Percentiles rank a stretch among this genome's conserved stretches.
phyloP scores from a whole-genome alignment of 2,113 vertebrate genomes.

The Eupsittula cactorum region DNA sequence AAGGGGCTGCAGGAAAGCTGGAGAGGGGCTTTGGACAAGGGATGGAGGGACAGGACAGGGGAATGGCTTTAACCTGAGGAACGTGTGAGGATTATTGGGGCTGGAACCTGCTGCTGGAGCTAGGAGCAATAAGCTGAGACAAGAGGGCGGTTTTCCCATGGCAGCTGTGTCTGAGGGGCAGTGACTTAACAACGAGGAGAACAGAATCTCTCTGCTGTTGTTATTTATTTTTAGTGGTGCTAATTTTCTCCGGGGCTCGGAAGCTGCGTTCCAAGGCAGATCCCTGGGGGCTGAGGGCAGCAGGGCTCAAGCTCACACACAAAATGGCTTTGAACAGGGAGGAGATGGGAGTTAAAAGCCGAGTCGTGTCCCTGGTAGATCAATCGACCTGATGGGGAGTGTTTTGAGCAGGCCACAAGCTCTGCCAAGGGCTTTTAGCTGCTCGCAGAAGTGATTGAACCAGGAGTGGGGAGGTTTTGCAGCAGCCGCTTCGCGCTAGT shows the following conservation, averaged over 20 bases:
- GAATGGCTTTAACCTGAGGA: neutral
- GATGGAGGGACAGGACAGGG: neutral
- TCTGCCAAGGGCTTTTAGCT: slow-evolving; percentile 5
- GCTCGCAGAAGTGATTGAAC: neutral
- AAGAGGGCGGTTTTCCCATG: accelerated
- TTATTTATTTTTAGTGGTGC: neutral
- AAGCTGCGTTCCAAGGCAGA: slow-evolving; percentile 34
- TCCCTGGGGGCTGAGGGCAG: slow-evolving; percentile 14
- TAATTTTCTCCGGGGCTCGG: neutral
- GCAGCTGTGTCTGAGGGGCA: neutral
- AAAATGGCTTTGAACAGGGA: neutral
- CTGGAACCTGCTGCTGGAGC: accelerated
- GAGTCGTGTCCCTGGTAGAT: slow-evolving; percentile 5
- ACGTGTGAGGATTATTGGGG: accelerated
- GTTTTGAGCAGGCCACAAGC: neutral
- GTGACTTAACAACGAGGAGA: neutral
- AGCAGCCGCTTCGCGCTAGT: accelerated
- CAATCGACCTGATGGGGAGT: neutral
- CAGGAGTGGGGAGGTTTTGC: neutral
- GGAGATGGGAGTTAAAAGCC: slow-evolving; percentile 41
- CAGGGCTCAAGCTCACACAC: neutral
- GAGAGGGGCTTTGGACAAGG: neutral
- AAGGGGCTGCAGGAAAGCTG: neutral
- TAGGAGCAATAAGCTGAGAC: accelerated
- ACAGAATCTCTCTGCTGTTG: neutral